phyloP scores from a whole-genome alignment of 1,140 invertebrate species.

The Cryptotermes secundus region DNA sequence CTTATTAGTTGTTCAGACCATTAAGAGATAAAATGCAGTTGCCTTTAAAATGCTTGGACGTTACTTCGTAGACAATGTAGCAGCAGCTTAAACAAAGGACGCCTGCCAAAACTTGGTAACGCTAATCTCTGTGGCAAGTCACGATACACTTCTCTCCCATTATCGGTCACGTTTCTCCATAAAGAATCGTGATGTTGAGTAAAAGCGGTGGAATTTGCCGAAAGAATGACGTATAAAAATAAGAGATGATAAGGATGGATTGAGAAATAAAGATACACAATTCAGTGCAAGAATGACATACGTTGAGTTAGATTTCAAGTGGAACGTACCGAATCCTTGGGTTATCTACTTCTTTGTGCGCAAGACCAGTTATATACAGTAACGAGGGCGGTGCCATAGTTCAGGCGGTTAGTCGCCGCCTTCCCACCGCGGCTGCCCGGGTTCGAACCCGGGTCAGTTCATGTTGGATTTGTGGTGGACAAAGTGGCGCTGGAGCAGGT shows the following conservation, averaged over 20 bases:
- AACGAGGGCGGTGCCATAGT: too few species aligned
- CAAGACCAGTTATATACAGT: too few species aligned
- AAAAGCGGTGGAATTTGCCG: slow-evolving; percentile 6
- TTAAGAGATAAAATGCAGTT: not conserved
- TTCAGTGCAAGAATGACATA: not conserved
- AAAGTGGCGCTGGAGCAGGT: too few species aligned
- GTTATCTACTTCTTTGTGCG: too few species aligned
- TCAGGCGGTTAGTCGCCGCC: too few species aligned
- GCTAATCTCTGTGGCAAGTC: not conserved
- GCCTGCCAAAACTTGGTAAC: not conserved
- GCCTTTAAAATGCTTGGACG: not conserved
- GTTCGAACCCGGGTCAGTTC: too few species aligned
- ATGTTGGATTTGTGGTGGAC: too few species aligned
- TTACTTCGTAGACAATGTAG: not conserved
- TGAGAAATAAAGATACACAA: not conserved
- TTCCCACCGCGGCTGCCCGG: too few species aligned
- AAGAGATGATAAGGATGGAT: not conserved
- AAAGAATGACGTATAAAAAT: not conserved
- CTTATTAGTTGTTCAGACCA: not conserved
- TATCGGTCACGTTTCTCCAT: not conserved
- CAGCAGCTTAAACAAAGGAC: not conserved
- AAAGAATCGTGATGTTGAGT: not conserved
- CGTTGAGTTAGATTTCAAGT: not conserved
- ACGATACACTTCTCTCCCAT: not conserved
- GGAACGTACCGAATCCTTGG: too few species aligned